Conservation (phyloP, 2,888 invertebrate genomes). For the Heterodera filipjevi region DNA sequence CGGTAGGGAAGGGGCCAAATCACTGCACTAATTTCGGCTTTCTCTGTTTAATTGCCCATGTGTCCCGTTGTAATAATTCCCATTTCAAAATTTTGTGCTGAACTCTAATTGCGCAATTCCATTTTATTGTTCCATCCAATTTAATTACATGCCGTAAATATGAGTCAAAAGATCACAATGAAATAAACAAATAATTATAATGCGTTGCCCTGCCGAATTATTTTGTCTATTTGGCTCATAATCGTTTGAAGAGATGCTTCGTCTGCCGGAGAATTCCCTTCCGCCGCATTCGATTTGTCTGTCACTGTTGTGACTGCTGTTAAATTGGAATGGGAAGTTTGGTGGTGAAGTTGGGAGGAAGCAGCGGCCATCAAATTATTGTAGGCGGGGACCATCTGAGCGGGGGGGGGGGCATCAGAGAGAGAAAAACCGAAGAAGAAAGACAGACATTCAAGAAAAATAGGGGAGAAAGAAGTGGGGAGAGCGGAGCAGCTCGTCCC, state of each 20-base stretch:
- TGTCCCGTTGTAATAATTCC: no score
- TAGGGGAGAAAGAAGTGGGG: no score
- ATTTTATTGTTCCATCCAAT: no score
- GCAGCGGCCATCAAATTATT: constrained; percentile 7
- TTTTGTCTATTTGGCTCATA: constrained; percentile 6
- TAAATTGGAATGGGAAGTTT: neutral
- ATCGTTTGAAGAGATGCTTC: neutral
- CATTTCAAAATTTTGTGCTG: no score
- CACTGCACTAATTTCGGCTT: no score
- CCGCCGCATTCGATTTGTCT: neutral
- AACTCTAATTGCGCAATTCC: no score
- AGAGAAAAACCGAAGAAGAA: neutral
- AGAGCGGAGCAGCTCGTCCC: no score
- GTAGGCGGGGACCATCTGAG: constrained; percentile 12
- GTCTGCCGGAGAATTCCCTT: neutral
- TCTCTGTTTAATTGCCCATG: no score
- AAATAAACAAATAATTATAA: neutral
- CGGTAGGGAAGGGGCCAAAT: no score
- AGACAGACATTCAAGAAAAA: neutral
- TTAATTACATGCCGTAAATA: neutral
- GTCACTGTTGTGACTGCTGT: constrained; percentile 2
- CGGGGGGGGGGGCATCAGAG: neutral
- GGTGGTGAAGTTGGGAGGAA: constrained; percentile 4
- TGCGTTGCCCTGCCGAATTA: neutral
- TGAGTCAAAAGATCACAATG: neutral